These are phyloP conservation scores for Speoplatyrhinus poulsoni DNA, from an alignment of 2,113 vertebrate genomes.

Conservation along the genomic window DNA sequence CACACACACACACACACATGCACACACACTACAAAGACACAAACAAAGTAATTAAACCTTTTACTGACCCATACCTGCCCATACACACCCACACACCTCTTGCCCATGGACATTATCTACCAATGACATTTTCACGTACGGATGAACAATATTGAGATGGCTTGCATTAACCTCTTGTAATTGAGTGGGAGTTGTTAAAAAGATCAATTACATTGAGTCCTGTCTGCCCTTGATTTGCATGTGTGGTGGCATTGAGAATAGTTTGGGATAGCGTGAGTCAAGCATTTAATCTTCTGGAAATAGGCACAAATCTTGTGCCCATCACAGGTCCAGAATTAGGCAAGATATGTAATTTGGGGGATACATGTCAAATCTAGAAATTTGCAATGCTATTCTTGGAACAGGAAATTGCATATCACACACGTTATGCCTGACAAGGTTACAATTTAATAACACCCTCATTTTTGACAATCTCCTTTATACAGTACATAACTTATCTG, in stretches of 20 bases:
- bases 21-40: neutral
- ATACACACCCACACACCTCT: constrained; percentile 22
- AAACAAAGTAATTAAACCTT: constrained; percentile 36
- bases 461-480: constrained; percentile 6
- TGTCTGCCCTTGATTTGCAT: constrained; percentile 44
- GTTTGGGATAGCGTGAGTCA: constrained; percentile 13
- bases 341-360: neutral
- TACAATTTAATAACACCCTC: neutral
- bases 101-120: constrained; percentile 17
- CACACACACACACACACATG: constrained; percentile 8
- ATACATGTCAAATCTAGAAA: neutral
- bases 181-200: constrained; percentile 67
- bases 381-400: constrained; percentile 15
- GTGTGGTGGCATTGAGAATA: constrained; percentile 30
- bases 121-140: constrained; percentile 28
- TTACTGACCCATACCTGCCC: constrained; percentile 14
- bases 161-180: constrained; percentile 68
- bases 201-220: constrained; percentile 61
- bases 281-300: constrained; percentile 36
- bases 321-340: neutral
- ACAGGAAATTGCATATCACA: neutral
- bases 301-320: constrained; percentile 3
- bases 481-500: neutral
- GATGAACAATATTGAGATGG: constrained; percentile 48
- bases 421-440: neutral